Evolutionary conservation across 2,888 invertebrate species (phyloP).

Genomic region (Synanthedon andrenaeformis): DNA sequence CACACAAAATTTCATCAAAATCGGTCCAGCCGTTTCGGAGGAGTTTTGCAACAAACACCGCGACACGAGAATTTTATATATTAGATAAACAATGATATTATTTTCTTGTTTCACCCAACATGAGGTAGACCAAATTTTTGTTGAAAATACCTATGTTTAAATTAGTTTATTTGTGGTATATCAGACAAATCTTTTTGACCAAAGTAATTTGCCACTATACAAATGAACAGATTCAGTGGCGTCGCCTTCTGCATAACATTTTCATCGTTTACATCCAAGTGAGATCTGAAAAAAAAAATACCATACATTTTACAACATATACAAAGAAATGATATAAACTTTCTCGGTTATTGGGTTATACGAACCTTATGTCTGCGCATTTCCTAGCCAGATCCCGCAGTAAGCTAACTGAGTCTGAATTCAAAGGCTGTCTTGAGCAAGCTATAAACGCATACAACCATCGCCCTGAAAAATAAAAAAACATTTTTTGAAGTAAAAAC

Average conservation of each 20-base stretch:
- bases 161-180: conserved; percentile 8
- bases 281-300: conserved; percentile 34
- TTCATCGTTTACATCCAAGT: conserved; percentile 41
- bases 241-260: conserved; percentile 42
- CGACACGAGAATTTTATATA: no score
- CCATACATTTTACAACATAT: neutral
- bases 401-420: conserved; percentile 75
- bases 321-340: no score
- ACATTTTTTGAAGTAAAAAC: no score
- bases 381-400: conserved; percentile 74
- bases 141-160: no score
- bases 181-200: conserved; percentile 81
- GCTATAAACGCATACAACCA: conserved; percentile 80
- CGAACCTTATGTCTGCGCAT: conserved; percentile 69
- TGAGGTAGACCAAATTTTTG: no score
- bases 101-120: no score
- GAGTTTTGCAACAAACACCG: no score
- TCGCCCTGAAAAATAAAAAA: conserved; percentile 53
- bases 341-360: no score
- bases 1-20: no score
- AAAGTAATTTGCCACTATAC: conserved; percentile 80
- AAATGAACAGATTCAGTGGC: conserved; percentile 79
- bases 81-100: no score
- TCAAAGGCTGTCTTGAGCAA: conserved; percentile 74
- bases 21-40: no score